Evolutionary conservation across 2,797 vertebrate species (phyloP).

Genomic region (Amniataba percoides): DNA sequence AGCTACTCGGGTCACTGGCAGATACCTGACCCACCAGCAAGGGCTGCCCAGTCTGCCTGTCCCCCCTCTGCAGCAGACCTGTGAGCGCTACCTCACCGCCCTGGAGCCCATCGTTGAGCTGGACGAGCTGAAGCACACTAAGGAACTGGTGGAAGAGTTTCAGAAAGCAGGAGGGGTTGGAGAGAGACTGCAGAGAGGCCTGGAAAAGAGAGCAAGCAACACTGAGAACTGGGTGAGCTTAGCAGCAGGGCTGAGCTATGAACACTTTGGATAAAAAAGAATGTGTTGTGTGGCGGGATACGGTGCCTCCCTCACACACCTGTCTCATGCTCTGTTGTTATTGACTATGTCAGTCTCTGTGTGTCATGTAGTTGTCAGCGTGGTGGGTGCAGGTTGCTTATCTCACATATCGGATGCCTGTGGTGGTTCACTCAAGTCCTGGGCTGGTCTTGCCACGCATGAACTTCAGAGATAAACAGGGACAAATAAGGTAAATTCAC

Average conservation of each 20-base stretch:
- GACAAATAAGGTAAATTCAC: slow-evolving; percentile 89
- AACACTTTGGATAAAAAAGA: neutral
- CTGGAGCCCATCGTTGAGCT: slow-evolving; percentile 91
- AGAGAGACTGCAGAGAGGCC: slow-evolving; percentile 91
- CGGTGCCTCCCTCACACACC: neutral
- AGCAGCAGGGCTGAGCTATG: neutral
- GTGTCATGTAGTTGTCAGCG: slow-evolving; percentile 88
- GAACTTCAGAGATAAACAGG: slow-evolving; percentile 91
- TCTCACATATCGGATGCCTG: slow-evolving; percentile 92
- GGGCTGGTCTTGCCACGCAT: slow-evolving; percentile 92
- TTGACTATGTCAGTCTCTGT: slow-evolving; percentile 9
- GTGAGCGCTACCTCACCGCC: slow-evolving; percentile 89
- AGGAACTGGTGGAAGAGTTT: slow-evolving; percentile 88
- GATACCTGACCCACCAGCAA: slow-evolving; percentile 92
- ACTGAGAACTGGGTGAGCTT: slow-evolving; percentile 91
- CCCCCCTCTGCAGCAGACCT: slow-evolving; percentile 91
- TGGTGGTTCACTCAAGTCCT: slow-evolving; percentile 94
- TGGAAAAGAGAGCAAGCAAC: slow-evolving; percentile 89
- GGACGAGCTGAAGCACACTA: slow-evolving; percentile 89
- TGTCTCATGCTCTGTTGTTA: neutral
- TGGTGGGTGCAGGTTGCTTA: slow-evolving; percentile 97
- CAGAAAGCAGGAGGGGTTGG: slow-evolving; percentile 89
- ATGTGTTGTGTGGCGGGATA: no score
- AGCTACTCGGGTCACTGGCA: slow-evolving; percentile 81
- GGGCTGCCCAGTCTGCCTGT: slow-evolving; percentile 89